Percentiles rank a stretch among this genome's conserved stretches.
Conservation (phyloP, 2,888 invertebrate species). For the Cerceris rybyensis region DNA sequence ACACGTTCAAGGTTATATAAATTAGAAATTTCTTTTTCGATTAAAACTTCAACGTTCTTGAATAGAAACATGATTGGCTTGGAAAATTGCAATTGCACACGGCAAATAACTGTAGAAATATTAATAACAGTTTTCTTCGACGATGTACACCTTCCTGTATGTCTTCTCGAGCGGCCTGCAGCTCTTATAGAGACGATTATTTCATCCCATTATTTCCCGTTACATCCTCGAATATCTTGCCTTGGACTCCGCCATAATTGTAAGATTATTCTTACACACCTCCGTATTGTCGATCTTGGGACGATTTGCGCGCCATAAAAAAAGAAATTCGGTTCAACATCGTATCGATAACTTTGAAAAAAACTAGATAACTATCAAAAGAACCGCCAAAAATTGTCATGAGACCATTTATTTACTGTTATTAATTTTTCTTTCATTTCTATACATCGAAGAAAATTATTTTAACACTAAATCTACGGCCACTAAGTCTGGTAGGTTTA, state of each 20-base stretch:
- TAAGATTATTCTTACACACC: constrained; percentile 51
- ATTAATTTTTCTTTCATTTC: no score
- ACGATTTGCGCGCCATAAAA: constrained; percentile 17
- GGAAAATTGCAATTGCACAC: background rate
- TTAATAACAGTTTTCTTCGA: constrained; percentile 10
- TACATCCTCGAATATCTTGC: constrained; percentile 59
- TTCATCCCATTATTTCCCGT: constrained; percentile 61
- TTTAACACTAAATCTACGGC: no score
- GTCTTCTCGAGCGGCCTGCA: constrained; percentile 32
- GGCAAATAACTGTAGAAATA: constrained; percentile 9
- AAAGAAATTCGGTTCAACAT: background rate
- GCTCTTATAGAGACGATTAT: constrained; percentile 56
- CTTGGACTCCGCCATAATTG: constrained; percentile 47
- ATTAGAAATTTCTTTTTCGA: background rate
- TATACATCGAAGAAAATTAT: no score
- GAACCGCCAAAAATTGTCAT: no score
- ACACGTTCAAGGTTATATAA: background rate
- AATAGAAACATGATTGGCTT: no score
- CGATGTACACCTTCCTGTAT: constrained; percentile 26
- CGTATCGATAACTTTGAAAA: background rate
- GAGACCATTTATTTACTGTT: no score
- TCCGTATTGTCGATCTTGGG: constrained; percentile 24
- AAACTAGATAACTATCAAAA: background rate
- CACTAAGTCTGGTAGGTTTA: no score
- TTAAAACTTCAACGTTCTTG: no score